Base-by-base conservation (phyloP, 1,140 invertebrate genomes). In the Cardiocondyla obscurior region DNA sequence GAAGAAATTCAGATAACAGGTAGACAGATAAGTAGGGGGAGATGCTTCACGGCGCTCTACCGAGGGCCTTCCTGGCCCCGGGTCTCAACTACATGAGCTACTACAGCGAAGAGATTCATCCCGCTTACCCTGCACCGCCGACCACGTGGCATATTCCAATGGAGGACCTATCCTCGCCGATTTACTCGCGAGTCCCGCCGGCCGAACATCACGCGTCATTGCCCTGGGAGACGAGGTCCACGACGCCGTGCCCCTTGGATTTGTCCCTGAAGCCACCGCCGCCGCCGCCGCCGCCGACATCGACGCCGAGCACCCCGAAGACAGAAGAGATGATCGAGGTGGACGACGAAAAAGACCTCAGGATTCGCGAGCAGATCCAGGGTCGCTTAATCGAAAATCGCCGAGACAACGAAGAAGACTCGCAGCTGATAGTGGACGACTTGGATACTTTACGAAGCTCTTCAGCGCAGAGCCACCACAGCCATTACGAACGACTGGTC, bases 21-120 rank as follows among this genome's bases (percentile, higher is more conserved):
- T 22, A 6, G 19, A 22, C 4, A 55, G 25, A 60, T 16, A 46
- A 46, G 62, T n/a, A 14, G 46, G 60, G 42, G 77, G 82, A 60
- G 28, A 94, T 94, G 93, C 81, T 94, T 81, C 93, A 94, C 90
- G 92, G 92, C 60, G 88, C 92, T 16, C 73, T 94, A 49, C 93
- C 93, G n/a, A 77, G 93, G 72, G 91, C 92, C 5, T 94, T 93
- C 36, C 58, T 94, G 64, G 72, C 92, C 5, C 90, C 91, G 16
- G 90, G 92, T 3, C 53, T 93, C 8, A 90, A 85, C n/a, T 94
- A 93, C 76, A 86, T 93, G 49, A 91, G 90, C 30, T 90, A 92
- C 55, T 93, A 93, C 76, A 90, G 92, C 8, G 92, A 93, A 16
- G 88, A 92, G 12, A 74, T 92, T 3, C 89, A 83, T 8, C 77